Evolutionary conservation across 2,888 invertebrate genomes (phyloP), one percentile per base, ranked within the genome.

Genomic region (Formica aserva): DNA sequence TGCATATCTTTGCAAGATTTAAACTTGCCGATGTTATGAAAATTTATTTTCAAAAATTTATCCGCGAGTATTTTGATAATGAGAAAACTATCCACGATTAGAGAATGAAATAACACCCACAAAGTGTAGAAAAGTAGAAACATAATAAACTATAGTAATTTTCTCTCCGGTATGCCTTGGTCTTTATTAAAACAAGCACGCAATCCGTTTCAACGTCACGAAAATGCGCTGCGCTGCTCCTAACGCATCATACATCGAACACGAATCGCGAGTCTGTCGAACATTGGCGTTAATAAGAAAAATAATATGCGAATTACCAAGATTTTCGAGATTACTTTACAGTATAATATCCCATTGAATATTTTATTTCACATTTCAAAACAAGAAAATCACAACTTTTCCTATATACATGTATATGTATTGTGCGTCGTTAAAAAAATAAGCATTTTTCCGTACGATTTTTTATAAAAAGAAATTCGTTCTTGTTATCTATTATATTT

Each of bases 141-240:
- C 66, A 74, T 81, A 85, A 87, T 83, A 89, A 86, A 85, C 83
- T 86, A 84, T 77, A 81, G 82, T 82, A 88, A 88, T 87, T 84
- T 87, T 87, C 87, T 83, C 52, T n/a, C 52, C 8, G n/a, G 15
- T 76, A 35, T 48, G 13, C 26, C 35, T 55, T 60, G 35, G 48
- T 71, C 60, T 80, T 80, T 83, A 89, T 89, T 89, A 87, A 88
- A 87, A 88, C 66, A 63, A 29, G 69, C 89, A 89, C 85, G 89
- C 86, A 83, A 89, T 45, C 13, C 13, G 71, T 69, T 83, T 84
- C 63, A 72, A 76, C 71, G 81, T 87, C 85, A 88, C 83, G 88
- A 83, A 84, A 66, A 76, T 86, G 75, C 72, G 57, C 75, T 78
- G 77, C 72, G 52, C 75, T 76, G 75, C 83, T 80, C 72, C 35